A percentile compares a stretch with the other conserved stretches of the same genome.
Conservation (phyloP, 2,797 vertebrate genomes). For the Botia kubotai region DNA sequence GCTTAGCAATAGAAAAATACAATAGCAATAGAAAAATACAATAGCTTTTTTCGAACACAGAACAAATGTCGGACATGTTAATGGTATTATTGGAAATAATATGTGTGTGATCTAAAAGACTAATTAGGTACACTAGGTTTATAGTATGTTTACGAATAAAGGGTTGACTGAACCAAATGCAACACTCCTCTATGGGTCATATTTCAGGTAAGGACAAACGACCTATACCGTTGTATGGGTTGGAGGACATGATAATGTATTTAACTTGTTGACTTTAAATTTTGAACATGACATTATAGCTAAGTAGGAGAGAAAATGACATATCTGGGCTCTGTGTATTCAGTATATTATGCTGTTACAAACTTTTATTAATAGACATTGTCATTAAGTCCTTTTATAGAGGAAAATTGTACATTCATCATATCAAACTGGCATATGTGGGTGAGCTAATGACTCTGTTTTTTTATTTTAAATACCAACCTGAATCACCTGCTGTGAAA, state of each 20-base stretch:
- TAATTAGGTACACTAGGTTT: too few relatives aligned
- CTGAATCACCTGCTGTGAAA: slow-evolving; percentile 19
- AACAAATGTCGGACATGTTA: too few relatives aligned
- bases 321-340: slow-evolving; percentile 64
- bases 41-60: too few relatives aligned
- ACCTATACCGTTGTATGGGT: too few relatives aligned
- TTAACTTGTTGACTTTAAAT: not conserved
- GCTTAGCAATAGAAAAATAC: too few relatives aligned
- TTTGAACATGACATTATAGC: slow-evolving; percentile 10
- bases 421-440: slow-evolving; percentile 74
- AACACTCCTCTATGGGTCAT: too few relatives aligned
- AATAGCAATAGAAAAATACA: too few relatives aligned
- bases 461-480: slow-evolving; percentile 59
- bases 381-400: slow-evolving; percentile 74
- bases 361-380: slow-evolving; percentile 75
- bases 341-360: slow-evolving; percentile 61
- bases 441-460: slow-evolving; percentile 71
- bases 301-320: slow-evolving; percentile 57
- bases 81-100: too few relatives aligned
- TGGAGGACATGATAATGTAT: not conserved
- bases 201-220: too few relatives aligned
- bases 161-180: too few relatives aligned
- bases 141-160: too few relatives aligned
- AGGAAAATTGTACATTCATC: slow-evolving; percentile 81
- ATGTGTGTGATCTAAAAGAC: too few relatives aligned